Conservation (phyloP, 2,797 vertebrate genomes). For the Molossus alvarezi region DNA sequence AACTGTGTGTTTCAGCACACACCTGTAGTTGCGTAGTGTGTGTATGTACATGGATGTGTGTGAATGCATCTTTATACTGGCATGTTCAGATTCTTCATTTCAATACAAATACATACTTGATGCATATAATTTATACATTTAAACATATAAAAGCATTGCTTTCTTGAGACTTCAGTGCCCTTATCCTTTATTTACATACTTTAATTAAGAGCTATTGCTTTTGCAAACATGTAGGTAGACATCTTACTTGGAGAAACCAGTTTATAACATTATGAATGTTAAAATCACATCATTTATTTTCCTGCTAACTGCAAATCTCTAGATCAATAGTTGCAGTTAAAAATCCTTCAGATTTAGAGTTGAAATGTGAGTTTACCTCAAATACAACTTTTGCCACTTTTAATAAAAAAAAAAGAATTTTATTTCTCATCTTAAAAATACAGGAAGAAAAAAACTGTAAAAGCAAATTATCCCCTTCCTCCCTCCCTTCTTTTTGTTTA, state of each 20-base stretch:
- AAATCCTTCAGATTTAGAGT: constrained; percentile 18
- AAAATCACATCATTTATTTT: neutral
- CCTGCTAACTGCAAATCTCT: constrained; percentile 32
- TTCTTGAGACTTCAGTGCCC: neutral
- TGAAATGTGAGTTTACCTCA: constrained; percentile 38
- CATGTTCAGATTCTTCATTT: constrained; percentile 12
- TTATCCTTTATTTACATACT: neutral
- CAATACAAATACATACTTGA: neutral
- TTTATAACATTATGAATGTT: constrained; percentile 9
- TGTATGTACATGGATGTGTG: neutral
- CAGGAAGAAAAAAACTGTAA: constrained; percentile 73
- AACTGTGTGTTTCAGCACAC: neutral
- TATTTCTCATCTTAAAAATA: constrained; percentile 75
- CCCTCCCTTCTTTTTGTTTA: constrained; percentile 79
- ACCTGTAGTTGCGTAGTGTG: neutral
- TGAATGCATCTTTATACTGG: neutral
- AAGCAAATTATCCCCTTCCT: constrained; percentile 70
- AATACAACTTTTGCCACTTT: constrained; percentile 68
- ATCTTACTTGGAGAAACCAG: constrained; percentile 1
- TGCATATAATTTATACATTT: neutral
- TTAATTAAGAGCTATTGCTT: constrained; percentile 4
- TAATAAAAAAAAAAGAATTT: constrained; percentile 76
- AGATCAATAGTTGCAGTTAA: constrained; percentile 35
- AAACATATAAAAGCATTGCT: constrained; percentile 11
- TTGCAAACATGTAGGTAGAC: neutral